Base-by-base conservation (phyloP, 2,797 vertebrate species). In the Xiphorhynchus erythropygius region DNA sequence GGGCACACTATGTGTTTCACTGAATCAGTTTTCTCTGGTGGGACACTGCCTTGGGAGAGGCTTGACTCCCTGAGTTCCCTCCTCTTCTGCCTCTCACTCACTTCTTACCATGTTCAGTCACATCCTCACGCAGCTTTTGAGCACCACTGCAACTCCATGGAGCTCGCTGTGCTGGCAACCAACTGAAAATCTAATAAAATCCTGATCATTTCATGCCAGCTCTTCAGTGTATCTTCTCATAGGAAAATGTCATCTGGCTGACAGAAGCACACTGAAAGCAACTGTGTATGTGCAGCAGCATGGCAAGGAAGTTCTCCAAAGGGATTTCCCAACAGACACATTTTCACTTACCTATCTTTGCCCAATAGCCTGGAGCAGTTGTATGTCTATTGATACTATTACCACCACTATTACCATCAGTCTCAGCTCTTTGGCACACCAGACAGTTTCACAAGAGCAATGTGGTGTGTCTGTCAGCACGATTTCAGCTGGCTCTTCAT, bases 361-460 rank as follows among this genome's bases (percentile, higher is more conserved):
- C 80, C 90, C 76, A 77, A 74, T 30, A 77, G 92, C 79, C 77
- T 90, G 85, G n/a, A 93, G 92, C 56, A 92, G 86, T 79, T 79
- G 15, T 2, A 46, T 62, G 70, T 89, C 96, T 93, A 94, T 71
- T 30, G 71, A 17, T 89, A 70, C 74, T 93, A 90, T 89, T 92
- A 87, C 75, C 74, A 83, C 64, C 79, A 47, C 69, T 70, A 39
- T 39, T 74, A 83, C 28, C 73, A 84, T 69, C 44, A 68, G 69
- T 88, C 85, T 89, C 0, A 0, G 69, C 79, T 81, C 83, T 78
- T 19, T 59, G 91, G 87, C 74, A 90, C 77, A 47, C 55, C 21
- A 9, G 78, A 80, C 49, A 53, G 74, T 82, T 93, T 68, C 89
- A 50, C 44, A 73, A 84, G 63, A 93, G 52, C 84, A n/a, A 71